These are phyloP conservation scores for Microplitis manilae DNA, from an alignment of 2,888 invertebrate genomes.

Conservation along the genomic window DNA sequence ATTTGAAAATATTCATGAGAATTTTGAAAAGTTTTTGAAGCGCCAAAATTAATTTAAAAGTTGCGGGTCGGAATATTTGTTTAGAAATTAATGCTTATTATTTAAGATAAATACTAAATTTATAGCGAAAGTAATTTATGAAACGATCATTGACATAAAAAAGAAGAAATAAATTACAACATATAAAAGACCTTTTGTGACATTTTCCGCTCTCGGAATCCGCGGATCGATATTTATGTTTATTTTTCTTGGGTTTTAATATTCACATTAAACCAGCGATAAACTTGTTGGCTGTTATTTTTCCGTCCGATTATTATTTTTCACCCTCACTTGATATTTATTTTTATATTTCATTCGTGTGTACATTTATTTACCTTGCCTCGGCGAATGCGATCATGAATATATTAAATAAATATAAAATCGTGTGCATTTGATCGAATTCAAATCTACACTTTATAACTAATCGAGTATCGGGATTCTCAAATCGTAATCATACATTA, in stretches of 20 bases:
- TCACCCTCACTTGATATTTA: not conserved
- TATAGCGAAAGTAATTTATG: not conserved
- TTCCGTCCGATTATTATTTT: constrained; percentile 1
- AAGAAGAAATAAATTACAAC: not conserved
- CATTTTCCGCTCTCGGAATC: constrained; percentile 5
- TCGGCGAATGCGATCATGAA: not conserved
- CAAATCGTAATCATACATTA: not conserved
- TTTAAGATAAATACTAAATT: not conserved
- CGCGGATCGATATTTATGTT: constrained; percentile 1
- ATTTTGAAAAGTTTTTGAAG: too few species aligned
- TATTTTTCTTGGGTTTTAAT: constrained; percentile 9
- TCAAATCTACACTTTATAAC: not conserved
- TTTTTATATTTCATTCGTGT: not conserved
- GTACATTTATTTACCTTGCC: not conserved
- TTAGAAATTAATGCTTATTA: too few species aligned
- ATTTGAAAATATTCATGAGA: too few species aligned
- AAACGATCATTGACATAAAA: not conserved
- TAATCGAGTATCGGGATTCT: not conserved
- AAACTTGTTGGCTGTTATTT: not conserved
- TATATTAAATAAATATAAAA: not conserved
- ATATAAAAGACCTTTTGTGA: not conserved
- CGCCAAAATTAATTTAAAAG: too few species aligned
- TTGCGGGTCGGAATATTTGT: too few species aligned
- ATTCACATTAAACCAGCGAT: not conserved
- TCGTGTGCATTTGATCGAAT: not conserved